Conservation (phyloP, 2,797 vertebrate species). For the Leptoclinus maculatus region DNA sequence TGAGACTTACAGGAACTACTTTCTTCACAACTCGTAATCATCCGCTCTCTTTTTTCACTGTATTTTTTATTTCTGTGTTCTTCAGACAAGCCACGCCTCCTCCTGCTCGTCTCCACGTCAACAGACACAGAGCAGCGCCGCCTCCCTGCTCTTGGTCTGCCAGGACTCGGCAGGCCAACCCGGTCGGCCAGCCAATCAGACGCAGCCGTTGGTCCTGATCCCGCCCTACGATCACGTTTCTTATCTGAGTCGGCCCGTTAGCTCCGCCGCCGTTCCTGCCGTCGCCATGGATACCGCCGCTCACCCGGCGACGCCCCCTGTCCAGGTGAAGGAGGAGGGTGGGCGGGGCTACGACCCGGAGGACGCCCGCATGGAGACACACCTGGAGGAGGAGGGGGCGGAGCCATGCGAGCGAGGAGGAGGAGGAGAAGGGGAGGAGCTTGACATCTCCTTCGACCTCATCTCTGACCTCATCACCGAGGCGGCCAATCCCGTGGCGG, state of each 20-base stretch:
- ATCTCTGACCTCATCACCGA: slow-evolving; percentile 88
- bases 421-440: slow-evolving; percentile 74
- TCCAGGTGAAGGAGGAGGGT: slow-evolving; percentile 75
- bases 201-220: not conserved
- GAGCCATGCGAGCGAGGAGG: slow-evolving; percentile 43
- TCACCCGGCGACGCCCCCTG: not conserved
- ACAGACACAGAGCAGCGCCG: slow-evolving; percentile 25
- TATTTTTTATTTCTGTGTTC: not conserved
- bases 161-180: slow-evolving; percentile 20
- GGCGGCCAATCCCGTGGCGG: slow-evolving; percentile 42
- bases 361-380: slow-evolving; percentile 80
- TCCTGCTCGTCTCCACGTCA: slow-evolving; percentile 40
- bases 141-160: slow-evolving; percentile 50
- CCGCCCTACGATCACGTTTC: slow-evolving; percentile 6
- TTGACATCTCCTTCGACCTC: slow-evolving; percentile 88
- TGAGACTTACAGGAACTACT: slow-evolving; percentile 30
- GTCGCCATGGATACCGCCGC: slow-evolving; percentile 33
- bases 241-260: not conserved
- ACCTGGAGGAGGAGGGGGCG: slow-evolving; percentile 50
- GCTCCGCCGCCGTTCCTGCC: accelerated
- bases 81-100: slow-evolving; percentile 50
- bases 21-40: not conserved
- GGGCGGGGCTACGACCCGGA: slow-evolving; percentile 40
- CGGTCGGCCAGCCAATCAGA: slow-evolving; percentile 41
- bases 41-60: not conserved